These are phyloP conservation scores for Pristionchus mayeri DNA, from an alignment of 2,888 invertebrate species.

Conservation along the genomic window DNA sequence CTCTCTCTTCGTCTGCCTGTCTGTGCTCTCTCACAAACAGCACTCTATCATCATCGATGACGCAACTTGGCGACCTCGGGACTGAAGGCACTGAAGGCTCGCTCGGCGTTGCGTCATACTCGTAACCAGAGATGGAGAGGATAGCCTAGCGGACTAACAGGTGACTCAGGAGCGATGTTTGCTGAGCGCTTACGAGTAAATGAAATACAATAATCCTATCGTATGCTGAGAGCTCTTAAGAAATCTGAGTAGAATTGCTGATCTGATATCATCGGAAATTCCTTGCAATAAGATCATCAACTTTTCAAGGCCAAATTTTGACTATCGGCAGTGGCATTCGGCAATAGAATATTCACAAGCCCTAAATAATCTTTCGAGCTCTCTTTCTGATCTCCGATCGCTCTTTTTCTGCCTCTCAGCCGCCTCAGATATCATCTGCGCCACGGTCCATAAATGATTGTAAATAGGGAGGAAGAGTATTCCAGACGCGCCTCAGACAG, in stretches of 20 bases:
- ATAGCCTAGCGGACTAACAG: background rate
- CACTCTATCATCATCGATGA: background rate
- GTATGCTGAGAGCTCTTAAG: background rate
- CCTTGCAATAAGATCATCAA: too few species aligned
- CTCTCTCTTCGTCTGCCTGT: background rate
- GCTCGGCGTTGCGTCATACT: background rate
- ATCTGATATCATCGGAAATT: background rate
- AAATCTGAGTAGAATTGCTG: background rate
- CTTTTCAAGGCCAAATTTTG: too few species aligned
- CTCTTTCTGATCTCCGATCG: too few species aligned
- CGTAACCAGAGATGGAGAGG: background rate
- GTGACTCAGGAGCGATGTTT: background rate
- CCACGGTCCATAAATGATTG: slow-evolving; percentile 21
- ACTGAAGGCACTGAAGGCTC: background rate
- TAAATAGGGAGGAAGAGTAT: background rate
- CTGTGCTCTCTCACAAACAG: background rate
- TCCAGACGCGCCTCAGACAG: background rate
- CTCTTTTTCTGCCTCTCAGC: background rate
- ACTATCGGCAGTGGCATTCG: too few species aligned
- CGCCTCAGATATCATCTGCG: background rate
- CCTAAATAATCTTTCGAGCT: too few species aligned
- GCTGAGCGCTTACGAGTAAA: background rate
- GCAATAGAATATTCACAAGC: too few species aligned
- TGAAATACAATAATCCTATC: background rate
- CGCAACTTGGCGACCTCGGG: slow-evolving; percentile 13